Conservation (phyloP, 2,113 vertebrate species). For the Ictalurus punctatus region DNA sequence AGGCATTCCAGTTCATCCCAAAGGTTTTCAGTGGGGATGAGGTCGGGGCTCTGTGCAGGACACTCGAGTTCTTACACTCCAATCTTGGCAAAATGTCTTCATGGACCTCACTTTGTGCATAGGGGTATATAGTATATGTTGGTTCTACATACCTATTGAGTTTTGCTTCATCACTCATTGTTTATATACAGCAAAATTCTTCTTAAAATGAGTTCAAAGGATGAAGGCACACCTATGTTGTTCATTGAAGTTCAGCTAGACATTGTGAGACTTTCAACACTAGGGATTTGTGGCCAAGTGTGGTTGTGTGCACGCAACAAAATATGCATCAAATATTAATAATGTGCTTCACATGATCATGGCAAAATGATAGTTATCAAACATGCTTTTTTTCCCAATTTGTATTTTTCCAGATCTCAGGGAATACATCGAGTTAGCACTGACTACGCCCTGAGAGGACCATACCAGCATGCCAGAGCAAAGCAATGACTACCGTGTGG, state of each 20-base stretch:
- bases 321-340: background rate
- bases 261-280: background rate
- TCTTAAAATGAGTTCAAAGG: background rate
- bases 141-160: background rate
- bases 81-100: background rate
- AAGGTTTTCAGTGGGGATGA: background rate
- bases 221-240: background rate
- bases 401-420: slow-evolving; percentile 51
- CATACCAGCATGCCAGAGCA: slow-evolving; percentile 82
- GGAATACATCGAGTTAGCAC: slow-evolving; percentile 33
- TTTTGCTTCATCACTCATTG: background rate
- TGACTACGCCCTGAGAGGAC: slow-evolving; percentile 29
- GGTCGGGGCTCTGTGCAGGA: background rate
- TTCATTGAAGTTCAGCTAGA: background rate
- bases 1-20: background rate
- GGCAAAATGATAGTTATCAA: background rate
- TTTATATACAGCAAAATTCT: background rate
- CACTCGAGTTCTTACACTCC: background rate
- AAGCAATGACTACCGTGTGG: slow-evolving; percentile 87
- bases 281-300: background rate
- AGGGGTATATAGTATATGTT: background rate
- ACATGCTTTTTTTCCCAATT: background rate
- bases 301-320: background rate
- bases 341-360: background rate
- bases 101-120: background rate